A percentile compares a stretch with the other conserved stretches of the same genome.
Evolutionary conservation across 2,113 vertebrate genomes (phyloP).

Genomic region (Apus apus): DNA sequence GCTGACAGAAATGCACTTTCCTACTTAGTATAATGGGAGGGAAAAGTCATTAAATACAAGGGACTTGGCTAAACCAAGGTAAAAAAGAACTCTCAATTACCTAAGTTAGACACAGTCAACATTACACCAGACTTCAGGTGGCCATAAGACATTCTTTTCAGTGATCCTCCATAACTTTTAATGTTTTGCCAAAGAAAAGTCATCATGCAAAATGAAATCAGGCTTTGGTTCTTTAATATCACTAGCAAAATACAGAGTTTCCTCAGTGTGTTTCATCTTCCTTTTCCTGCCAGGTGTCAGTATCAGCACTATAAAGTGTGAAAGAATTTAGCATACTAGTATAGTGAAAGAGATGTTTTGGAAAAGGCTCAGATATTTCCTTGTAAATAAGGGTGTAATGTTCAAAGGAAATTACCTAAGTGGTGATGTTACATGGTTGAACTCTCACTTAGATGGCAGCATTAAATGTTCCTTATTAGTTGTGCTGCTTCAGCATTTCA

Average conservation of each 20-base stretch:
- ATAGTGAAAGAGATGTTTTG: neutral
- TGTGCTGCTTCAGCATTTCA: neutral
- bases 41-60: neutral
- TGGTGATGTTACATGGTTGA: neutral
- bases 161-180: neutral
- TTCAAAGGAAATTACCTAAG: neutral
- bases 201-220: neutral
- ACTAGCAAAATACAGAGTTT: neutral
- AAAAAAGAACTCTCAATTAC: neutral
- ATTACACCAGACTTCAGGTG: neutral
- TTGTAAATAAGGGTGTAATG: neutral
- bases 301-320: neutral
- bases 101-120: neutral
- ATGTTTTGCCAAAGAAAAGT: neutral
- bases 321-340: neutral
- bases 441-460: neutral
- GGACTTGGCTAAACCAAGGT: neutral
- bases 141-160: neutral
- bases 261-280: neutral
- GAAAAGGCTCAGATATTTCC: constrained; percentile 30
- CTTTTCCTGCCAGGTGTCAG: neutral
- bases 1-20: neutral
- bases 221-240: neutral
- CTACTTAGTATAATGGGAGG: neutral
- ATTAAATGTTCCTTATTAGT: neutral